Evolutionary conservation across 2,797 vertebrate species (phyloP).

Genomic region (Leucoraja ocellata): DNA sequence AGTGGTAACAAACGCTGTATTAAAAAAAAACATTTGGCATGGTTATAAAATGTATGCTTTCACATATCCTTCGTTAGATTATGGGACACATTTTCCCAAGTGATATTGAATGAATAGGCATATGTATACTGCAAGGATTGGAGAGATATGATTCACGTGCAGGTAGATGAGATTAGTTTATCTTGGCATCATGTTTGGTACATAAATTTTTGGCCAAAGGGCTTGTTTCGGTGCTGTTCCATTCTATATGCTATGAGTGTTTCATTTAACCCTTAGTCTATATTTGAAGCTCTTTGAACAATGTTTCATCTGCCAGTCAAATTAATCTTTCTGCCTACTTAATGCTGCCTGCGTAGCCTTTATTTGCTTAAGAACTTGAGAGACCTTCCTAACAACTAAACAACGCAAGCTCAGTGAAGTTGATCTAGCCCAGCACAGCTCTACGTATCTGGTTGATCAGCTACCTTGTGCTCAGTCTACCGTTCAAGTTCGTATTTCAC

Average conservation of each 20-base stretch:
- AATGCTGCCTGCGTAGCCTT: background rate
- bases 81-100: background rate
- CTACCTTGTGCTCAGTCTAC: background rate
- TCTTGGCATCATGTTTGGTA: too few relatives aligned
- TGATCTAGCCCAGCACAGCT: background rate
- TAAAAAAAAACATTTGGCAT: background rate
- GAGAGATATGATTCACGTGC: too few relatives aligned
- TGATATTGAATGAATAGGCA: background rate
- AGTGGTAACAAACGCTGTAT: background rate
- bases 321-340: background rate
- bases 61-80: too few relatives aligned
- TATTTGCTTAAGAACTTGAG: background rate
- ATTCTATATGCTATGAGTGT: background rate
- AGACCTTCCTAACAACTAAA: background rate
- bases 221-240: too few relatives aligned
- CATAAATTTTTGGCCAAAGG: too few relatives aligned
- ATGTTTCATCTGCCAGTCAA: background rate
- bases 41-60: background rate
- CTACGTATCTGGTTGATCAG: background rate
- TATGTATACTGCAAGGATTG: too few relatives aligned
- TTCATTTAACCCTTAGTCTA: background rate
- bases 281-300: slow-evolving; percentile 25
- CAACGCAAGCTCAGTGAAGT: background rate
- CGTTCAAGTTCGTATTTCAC: background rate
- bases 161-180: too few relatives aligned